Percentiles rank a stretch among this genome's conserved stretches.
Conservation (phyloP, 2,113 vertebrate species). For the Oncorhynchus gorbuscha region DNA sequence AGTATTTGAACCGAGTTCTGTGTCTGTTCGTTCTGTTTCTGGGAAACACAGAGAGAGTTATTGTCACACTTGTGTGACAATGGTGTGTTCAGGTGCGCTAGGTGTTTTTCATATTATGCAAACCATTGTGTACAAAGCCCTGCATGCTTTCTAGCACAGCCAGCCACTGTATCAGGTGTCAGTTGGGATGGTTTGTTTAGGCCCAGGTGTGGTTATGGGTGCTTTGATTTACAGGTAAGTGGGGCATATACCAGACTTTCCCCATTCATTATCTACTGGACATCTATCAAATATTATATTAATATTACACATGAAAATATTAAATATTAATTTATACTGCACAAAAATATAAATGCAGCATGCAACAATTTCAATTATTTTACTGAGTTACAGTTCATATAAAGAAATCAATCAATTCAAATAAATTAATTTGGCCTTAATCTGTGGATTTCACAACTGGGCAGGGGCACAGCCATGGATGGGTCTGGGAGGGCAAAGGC, state of each 20-base stretch:
- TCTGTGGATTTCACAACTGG: too few relatives aligned
- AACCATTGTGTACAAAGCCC: background rate
- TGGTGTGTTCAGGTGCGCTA: background rate
- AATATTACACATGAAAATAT: too few relatives aligned
- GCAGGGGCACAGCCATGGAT: too few relatives aligned
- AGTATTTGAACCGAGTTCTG: background rate
- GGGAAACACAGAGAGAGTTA: constrained; percentile 1
- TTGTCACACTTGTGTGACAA: background rate
- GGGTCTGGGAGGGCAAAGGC: too few relatives aligned
- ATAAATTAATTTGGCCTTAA: too few relatives aligned
- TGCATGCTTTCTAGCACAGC: background rate
- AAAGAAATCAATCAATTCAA: too few relatives aligned
- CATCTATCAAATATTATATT: too few relatives aligned
- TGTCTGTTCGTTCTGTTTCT: background rate
- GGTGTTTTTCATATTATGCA: constrained; percentile 25
- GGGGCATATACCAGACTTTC: background rate
- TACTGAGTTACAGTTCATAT: too few relatives aligned
- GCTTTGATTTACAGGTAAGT: background rate
- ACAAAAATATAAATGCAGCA: background rate
- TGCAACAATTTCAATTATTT: too few relatives aligned
- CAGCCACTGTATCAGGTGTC: background rate
- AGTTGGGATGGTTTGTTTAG: background rate
- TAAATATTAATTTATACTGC: background rate
- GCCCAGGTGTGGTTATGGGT: background rate
- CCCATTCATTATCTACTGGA: too few relatives aligned